A percentile compares a stretch with the other conserved stretches of the same genome.
These are phyloP conservation scores for Scomber scombrus DNA, from an alignment of 2,113 vertebrate genomes.

Conservation along the genomic window DNA sequence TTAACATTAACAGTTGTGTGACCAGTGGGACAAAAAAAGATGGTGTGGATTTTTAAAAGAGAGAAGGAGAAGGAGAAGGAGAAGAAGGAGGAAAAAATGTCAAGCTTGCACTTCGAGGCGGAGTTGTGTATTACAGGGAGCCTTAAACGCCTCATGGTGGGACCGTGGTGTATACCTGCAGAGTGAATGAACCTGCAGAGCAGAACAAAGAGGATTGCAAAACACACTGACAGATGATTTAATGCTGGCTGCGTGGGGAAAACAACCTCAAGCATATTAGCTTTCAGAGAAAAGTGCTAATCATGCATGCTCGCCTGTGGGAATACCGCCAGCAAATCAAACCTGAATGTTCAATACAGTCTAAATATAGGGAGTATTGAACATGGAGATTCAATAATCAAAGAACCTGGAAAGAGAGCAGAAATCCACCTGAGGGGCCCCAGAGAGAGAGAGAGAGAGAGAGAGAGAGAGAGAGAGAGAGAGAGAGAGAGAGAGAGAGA, in stretches of 20 bases:
- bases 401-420: conserved; percentile 26
- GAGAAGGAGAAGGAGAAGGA: not conserved
- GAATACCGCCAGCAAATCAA: conserved; percentile 42
- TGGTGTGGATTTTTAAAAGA: not conserved
- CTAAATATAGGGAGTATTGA: conserved; percentile 58
- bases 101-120: conserved; percentile 47
- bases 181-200: conserved; percentile 62
- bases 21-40: conserved; percentile 61
- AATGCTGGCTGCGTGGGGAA: conserved; percentile 64
- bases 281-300: conserved; percentile 68
- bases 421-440: not conserved
- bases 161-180: conserved; percentile 40
- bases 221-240: conserved; percentile 74
- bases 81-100: conserved; percentile 17
- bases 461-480: too few species aligned
- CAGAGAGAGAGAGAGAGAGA: not conserved
- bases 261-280: conserved; percentile 67
- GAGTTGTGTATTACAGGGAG: conserved; percentile 24
- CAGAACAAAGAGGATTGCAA: conserved; percentile 73
- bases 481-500: too few species aligned
- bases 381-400: conserved; percentile 71
- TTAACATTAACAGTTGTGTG: conserved; percentile 68
- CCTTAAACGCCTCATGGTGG: conserved; percentile 56
- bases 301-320: conserved; percentile 66
- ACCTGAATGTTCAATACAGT: conserved; percentile 12